Conservation (phyloP, 2,797 vertebrate genomes). For the Labeo calbasu region DNA sequence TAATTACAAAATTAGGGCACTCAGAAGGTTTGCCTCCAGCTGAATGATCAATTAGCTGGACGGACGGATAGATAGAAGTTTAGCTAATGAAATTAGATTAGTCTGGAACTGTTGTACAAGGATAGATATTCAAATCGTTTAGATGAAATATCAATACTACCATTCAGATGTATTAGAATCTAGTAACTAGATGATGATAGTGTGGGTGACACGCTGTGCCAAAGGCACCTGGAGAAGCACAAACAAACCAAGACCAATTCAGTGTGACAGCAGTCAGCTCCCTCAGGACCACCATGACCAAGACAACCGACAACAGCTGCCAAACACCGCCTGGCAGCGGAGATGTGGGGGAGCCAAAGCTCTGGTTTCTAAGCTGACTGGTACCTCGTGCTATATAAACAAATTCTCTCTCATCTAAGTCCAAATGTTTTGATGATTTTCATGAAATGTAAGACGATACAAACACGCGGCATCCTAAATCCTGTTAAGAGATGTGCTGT, state of each 20-base stretch:
- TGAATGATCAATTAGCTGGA: neutral
- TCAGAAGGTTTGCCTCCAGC: neutral
- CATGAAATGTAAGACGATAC: conserved; percentile 22
- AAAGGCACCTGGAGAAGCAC: conserved; percentile 30
- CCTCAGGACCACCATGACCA: conserved; percentile 78
- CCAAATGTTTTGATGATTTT: conserved; percentile 46
- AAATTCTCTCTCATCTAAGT: conserved; percentile 37
- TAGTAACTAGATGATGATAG: conserved; percentile 9
- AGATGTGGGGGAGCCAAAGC: conserved; percentile 43
- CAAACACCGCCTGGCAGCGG: conserved; percentile 42
- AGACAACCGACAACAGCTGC: conserved; percentile 71
- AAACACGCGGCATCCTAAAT: conserved; percentile 33
- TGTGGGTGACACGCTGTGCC: conserved; percentile 33
- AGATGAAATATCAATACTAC: neutral
- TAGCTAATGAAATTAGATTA: neutral
- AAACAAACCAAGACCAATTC: conserved; percentile 69
- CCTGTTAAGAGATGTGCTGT: conserved; percentile 30
- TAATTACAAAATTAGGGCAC: neutral
- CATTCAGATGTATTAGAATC: conserved; percentile 7
- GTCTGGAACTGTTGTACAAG: neutral
- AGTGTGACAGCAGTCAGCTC: conserved; percentile 80
- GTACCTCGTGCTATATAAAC: conserved; percentile 28
- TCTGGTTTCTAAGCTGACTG: conserved; percentile 19
- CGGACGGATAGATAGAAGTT: neutral
- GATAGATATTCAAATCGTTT: neutral